These are phyloP conservation scores for Mactromeris polynyma DNA, from an alignment of 2,888 invertebrate species.

Conservation along the genomic window DNA sequence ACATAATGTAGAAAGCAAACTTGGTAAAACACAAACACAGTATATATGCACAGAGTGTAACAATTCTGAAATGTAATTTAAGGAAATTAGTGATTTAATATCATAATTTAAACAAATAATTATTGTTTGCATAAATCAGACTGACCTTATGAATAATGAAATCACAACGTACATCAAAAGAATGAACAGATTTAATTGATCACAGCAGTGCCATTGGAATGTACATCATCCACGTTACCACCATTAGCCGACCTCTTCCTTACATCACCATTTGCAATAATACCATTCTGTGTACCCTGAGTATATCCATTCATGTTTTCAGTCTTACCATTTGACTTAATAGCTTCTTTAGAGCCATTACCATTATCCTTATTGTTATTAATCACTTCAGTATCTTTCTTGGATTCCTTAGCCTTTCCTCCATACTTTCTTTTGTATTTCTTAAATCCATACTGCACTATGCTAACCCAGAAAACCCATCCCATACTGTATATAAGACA, in stretches of 20 bases:
- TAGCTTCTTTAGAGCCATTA: neutral
- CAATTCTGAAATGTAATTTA: too few species aligned
- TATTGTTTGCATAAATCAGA: too few species aligned
- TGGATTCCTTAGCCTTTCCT: neutral
- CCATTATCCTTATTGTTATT: neutral
- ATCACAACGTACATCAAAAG: too few species aligned
- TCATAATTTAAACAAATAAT: too few species aligned
- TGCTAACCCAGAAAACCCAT: constrained; percentile 84
- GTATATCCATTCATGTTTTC: constrained; percentile 32
- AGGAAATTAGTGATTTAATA: too few species aligned
- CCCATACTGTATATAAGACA: constrained; percentile 83
- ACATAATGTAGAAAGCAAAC: too few species aligned
- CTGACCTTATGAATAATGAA: too few species aligned
- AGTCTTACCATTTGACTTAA: constrained; percentile 42
- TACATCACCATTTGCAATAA: constrained; percentile 32
- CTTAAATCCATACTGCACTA: constrained; percentile 82
- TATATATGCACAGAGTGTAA: too few species aligned
- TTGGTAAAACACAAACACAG: too few species aligned
- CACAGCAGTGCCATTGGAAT: neutral
- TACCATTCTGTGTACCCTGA: constrained; percentile 24
- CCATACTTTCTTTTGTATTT: constrained; percentile 77
- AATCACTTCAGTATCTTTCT: neutral
- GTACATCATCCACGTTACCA: neutral
- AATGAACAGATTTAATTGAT: neutral
- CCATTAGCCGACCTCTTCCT: constrained; percentile 34